Evolutionary conservation across 1,140 invertebrate species (phyloP).

Genomic region (Hycleus cichorii): DNA sequence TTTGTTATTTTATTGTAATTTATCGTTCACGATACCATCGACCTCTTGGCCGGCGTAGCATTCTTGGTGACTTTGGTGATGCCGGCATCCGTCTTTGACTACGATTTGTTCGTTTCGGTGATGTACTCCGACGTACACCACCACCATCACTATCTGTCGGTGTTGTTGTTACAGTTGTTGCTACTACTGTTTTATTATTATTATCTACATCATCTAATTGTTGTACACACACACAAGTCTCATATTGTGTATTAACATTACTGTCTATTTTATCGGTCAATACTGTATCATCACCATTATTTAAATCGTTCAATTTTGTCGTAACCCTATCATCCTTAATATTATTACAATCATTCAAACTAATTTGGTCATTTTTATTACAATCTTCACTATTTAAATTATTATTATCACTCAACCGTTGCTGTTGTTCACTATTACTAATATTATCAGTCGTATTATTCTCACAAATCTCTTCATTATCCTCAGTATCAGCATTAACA

Average conservation of each 20-base stretch:
- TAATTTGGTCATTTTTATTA: constrained; percentile 10
- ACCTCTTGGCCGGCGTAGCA: constrained; percentile 33
- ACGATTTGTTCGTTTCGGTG: constrained; percentile 25
- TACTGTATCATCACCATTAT: constrained; percentile 24
- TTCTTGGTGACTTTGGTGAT: constrained; percentile 35
- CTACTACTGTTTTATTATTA: constrained; percentile 5
- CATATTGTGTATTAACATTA: constrained; percentile 19
- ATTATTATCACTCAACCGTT: constrained; percentile 1
- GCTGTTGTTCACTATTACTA: constrained; percentile 13
- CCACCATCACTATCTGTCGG: background rate
- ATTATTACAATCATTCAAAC: constrained; percentile 8
- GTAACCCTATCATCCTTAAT: constrained; percentile 21
- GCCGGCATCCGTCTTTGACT: constrained; percentile 27
- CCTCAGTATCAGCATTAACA: constrained; percentile 17
- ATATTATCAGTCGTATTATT: constrained; percentile 23
- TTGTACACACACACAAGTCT: constrained; percentile 36
- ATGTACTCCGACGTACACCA: constrained; percentile 7
- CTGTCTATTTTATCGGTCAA: constrained; percentile 22
- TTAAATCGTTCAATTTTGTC: background rate
- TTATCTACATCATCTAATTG: constrained; percentile 28
- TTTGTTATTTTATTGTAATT: background rate
- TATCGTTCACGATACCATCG: constrained; percentile 40
- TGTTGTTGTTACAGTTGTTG: background rate
- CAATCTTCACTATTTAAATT: constrained; percentile 8
- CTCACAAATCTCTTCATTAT: constrained; percentile 23